Conservation (phyloP, 2,888 invertebrate genomes). For the Odiellus spinosus region DNA sequence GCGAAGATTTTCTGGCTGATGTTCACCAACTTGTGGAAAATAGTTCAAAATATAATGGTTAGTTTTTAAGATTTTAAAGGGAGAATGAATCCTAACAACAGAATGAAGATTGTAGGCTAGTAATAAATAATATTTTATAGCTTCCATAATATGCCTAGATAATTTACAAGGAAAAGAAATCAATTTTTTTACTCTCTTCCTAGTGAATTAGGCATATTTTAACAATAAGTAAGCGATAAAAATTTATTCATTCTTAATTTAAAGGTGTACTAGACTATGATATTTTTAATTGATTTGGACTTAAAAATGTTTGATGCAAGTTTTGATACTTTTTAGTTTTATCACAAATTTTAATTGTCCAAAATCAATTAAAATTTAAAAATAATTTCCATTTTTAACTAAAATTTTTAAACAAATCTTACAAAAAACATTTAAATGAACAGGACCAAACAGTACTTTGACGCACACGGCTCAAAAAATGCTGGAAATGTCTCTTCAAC, state of each 20-base stretch:
- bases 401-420: too few species aligned
- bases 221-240: too few species aligned
- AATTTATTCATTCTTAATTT: too few species aligned
- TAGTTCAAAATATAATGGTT: constrained; percentile 78
- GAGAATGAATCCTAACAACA: constrained; percentile 9
- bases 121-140: neutral
- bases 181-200: neutral
- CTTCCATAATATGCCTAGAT: neutral
- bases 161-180: neutral
- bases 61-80: constrained; percentile 22
- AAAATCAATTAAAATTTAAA: too few species aligned
- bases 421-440: too few species aligned
- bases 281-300: too few species aligned
- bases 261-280: too few species aligned
- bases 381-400: too few species aligned
- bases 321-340: too few species aligned
- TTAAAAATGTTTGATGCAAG: too few species aligned
- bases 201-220: too few species aligned
- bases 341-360: too few species aligned
- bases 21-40: constrained; percentile 93
- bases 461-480: constrained; percentile 76
- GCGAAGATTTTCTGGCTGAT: constrained; percentile 90
- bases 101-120: neutral
- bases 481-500: constrained; percentile 69
- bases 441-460: constrained; percentile 61